Conservation (phyloP, 2,113 vertebrate species). For the Emydura subglobosa region DNA sequence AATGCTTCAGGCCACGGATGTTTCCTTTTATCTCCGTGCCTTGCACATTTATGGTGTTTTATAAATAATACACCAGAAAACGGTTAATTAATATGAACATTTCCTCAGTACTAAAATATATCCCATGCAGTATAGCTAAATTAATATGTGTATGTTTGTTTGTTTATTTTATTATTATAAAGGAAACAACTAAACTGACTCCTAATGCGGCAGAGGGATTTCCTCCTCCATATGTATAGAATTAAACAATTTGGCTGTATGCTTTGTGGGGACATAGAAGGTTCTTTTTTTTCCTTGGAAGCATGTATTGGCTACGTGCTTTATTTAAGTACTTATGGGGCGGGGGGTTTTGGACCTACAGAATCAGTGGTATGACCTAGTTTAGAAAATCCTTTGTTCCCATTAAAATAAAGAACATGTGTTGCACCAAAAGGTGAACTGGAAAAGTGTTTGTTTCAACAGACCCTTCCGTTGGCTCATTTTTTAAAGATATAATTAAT, state of each 20-base stretch:
- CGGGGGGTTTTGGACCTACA: not conserved
- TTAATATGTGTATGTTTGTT: not conserved
- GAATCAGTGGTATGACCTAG: fast-evolving
- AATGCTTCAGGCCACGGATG: not conserved
- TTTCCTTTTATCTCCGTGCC: constrained; percentile 2
- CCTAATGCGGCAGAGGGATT: not conserved
- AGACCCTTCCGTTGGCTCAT: not conserved
- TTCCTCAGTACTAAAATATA: not conserved
- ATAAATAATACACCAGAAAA: constrained; percentile 13
- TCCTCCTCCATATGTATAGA: not conserved
- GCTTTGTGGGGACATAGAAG: not conserved
- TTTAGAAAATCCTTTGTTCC: not conserved
- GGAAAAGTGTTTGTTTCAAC: not conserved
- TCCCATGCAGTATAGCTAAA: not conserved
- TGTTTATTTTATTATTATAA: not conserved
- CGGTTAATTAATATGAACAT: not conserved
- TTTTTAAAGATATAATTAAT: not conserved
- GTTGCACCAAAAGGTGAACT: not conserved
- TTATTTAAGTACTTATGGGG: not conserved
- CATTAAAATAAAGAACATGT: not conserved
- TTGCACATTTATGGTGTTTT: not conserved
- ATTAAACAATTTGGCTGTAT: not conserved
- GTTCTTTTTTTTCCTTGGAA: not conserved
- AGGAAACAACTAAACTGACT: not conserved
- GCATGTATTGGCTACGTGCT: not conserved